Evolutionary conservation across 30 jellyfish, hydroid and myxozoan species (phyloP).

Genomic region (Mastigias papua): DNA sequence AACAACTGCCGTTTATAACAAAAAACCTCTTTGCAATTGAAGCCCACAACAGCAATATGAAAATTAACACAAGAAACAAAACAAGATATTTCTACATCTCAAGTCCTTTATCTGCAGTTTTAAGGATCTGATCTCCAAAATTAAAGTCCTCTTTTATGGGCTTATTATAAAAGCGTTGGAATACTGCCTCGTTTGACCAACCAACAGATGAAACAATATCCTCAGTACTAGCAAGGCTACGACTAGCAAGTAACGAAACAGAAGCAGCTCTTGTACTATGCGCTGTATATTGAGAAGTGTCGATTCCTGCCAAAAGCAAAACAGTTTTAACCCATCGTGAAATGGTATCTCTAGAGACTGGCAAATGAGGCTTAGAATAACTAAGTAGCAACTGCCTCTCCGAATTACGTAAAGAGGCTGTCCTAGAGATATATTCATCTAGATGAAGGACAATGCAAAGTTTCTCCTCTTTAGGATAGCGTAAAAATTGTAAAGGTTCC

Average conservation of each 20-base stretch:
- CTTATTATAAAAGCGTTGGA: conserved; percentile 28
- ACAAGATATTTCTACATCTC: no score
- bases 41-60: neutral
- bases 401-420: neutral
- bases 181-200: conserved; percentile 23
- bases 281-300: conserved; percentile 7
- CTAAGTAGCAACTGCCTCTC: conserved; percentile 33
- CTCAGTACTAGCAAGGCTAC: no score
- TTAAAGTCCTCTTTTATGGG: neutral
- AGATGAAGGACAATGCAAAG: conserved; percentile 42
- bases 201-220: conserved; percentile 33
- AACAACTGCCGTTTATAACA: no score
- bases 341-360: conserved; percentile 27
- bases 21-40: no score
- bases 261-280: no score
- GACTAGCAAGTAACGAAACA: no score
- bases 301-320: conserved; percentile 33
- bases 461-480: no score
- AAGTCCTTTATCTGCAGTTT: neutral
- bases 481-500: neutral
- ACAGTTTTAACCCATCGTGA: conserved; percentile 24
- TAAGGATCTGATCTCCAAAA: conserved; percentile 6
- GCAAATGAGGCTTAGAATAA: conserved; percentile 26
- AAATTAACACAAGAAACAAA: no score
- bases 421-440: conserved; percentile 21